A percentile compares a stretch with the other conserved stretches of the same genome.
Conservation (phyloP, 2,113 vertebrate species). For the human (Homo sapiens) region DNA sequence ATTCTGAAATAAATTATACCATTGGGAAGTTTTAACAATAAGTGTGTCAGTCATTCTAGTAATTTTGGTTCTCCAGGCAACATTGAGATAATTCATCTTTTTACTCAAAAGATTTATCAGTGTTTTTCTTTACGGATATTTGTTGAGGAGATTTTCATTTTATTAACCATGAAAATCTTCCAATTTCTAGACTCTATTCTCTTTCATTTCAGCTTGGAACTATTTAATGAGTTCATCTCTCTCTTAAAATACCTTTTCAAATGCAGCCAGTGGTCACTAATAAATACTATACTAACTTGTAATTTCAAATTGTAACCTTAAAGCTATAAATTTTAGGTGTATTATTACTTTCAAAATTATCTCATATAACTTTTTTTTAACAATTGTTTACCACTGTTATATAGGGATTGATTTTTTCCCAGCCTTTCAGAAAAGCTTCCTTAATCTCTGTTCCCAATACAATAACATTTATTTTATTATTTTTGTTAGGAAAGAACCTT, state of each 20-base stretch:
- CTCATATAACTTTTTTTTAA: not conserved
- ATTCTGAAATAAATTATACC: not conserved
- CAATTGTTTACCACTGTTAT: not conserved
- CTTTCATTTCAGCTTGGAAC: not conserved
- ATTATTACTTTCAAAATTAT: not conserved
- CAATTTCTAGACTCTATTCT: not conserved
- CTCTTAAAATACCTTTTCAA: not conserved
- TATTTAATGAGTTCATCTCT: not conserved
- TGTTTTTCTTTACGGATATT: not conserved
- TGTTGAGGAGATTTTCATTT: not conserved
- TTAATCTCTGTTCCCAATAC: not conserved
- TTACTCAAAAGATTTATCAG: not conserved
- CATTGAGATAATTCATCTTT: not conserved
- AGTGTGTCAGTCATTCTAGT: not conserved
- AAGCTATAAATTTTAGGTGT: not conserved
- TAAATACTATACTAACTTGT: not conserved
- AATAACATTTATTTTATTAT: not conserved
- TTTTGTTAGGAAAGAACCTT: not conserved
- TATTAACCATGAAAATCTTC: not conserved
- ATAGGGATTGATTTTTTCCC: not conserved
- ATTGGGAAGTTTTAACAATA: not conserved
- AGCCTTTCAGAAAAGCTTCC: not conserved
- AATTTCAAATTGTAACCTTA: not conserved
- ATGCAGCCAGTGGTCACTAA: not conserved
- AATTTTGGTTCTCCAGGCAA: not conserved